A percentile compares a stretch with the other conserved stretches of the same genome.
phyloP scores from a whole-genome alignment of 2,113 vertebrate species.

The Sorex araneus region DNA sequence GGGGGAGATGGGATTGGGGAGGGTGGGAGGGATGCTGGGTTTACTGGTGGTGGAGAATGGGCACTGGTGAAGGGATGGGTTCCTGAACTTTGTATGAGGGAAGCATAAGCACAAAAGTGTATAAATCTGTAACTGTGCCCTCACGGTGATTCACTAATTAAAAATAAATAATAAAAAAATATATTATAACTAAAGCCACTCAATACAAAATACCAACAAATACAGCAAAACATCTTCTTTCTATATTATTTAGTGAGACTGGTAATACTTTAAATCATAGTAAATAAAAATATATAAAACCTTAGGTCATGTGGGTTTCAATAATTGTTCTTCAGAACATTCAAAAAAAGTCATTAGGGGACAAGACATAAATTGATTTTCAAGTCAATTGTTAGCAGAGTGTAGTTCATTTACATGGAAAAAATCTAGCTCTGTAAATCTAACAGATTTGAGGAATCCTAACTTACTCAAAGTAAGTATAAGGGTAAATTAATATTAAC shows the following conservation, averaged over 20 bases:
- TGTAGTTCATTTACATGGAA: not conserved
- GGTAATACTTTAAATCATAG: conserved; percentile 22
- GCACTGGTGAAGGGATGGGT: no score
- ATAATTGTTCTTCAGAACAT: not conserved
- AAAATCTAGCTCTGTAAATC: not conserved
- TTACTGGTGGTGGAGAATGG: no score
- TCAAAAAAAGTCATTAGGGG: not conserved
- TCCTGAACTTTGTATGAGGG: no score
- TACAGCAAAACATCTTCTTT: conserved; percentile 1
- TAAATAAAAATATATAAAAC: conserved; percentile 34
- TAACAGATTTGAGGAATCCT: conserved; percentile 40
- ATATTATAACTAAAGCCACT: conserved; percentile 46
- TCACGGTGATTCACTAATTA: no score
- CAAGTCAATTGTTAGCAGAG: not conserved
- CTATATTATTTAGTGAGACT: conserved; percentile 19
- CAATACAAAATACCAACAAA: not conserved
- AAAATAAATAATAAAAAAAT: no score
- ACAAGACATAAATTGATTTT: conserved; percentile 28
- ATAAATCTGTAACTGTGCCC: no score
- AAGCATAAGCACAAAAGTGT: no score
- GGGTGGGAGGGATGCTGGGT: no score
- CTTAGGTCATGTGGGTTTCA: not conserved
- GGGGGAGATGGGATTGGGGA: no score
- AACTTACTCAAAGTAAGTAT: conserved; percentile 42
- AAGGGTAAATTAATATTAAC: conserved; percentile 34